A percentile compares a stretch with the other conserved stretches of the same genome.
Conservation (phyloP, 2,797 vertebrate genomes). For the Gephyroberyx darwinii region DNA sequence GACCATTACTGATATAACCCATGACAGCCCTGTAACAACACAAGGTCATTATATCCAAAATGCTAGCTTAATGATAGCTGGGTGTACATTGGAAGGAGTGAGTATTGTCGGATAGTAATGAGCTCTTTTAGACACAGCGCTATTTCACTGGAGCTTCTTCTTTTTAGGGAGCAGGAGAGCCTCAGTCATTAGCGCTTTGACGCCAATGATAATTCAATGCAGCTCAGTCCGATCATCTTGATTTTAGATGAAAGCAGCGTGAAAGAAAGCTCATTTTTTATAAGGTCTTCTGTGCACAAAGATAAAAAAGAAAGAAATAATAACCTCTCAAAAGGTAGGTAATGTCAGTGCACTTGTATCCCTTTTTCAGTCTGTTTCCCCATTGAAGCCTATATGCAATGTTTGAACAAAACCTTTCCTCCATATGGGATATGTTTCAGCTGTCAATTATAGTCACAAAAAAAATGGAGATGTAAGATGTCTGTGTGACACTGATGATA, state of each 20-base stretch:
- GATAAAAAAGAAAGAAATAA: slow-evolving; percentile 18
- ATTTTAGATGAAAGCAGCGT: slow-evolving; percentile 59
- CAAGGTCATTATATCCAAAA: slow-evolving; percentile 80
- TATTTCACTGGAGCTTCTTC: slow-evolving; percentile 42
- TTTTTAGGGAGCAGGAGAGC: slow-evolving; percentile 37
- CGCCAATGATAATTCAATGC: slow-evolving; percentile 58
- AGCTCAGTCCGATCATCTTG: slow-evolving; percentile 59
- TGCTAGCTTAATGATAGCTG: slow-evolving; percentile 70
- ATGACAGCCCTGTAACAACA: slow-evolving; percentile 79
- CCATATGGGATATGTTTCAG: slow-evolving; percentile 2
- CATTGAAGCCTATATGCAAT: neutral
- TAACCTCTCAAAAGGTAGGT: slow-evolving; percentile 24
- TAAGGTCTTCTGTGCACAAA: slow-evolving; percentile 5
- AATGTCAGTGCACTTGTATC: neutral
- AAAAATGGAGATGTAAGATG: neutral
- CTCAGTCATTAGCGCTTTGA: slow-evolving; percentile 58
- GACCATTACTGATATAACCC: slow-evolving; percentile 82
- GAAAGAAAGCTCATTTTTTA: slow-evolving; percentile 33
- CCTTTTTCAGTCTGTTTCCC: neutral
- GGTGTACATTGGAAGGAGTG: slow-evolving; percentile 58
- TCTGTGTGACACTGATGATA: neutral
- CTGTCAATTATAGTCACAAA: neutral
- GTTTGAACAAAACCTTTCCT: neutral
- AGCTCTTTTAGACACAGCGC: slow-evolving; percentile 59
- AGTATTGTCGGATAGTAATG: slow-evolving; percentile 58